These are phyloP conservation scores for Mesorhabditis sp. DNA, from an alignment of 2,888 invertebrate genomes.

Conservation along the genomic window DNA sequence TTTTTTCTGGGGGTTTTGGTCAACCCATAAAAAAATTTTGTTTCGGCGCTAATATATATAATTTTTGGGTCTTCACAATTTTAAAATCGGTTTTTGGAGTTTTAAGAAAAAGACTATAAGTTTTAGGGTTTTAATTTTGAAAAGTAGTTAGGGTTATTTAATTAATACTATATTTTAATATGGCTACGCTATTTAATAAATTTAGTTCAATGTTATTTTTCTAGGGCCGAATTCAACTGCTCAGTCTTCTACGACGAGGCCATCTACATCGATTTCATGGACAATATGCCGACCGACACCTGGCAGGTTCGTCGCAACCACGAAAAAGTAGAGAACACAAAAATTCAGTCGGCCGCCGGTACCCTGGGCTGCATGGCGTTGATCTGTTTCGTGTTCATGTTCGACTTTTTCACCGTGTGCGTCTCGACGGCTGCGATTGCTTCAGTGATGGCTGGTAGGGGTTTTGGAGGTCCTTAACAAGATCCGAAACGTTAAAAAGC, in stretches of 20 bases:
- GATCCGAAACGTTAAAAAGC: not conserved
- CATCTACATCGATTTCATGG: constrained; percentile 53
- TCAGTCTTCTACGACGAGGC: constrained; percentile 53
- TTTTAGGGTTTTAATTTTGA: too few relatives aligned
- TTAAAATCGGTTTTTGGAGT: too few relatives aligned
- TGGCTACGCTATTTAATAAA: not conserved
- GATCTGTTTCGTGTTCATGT: constrained; percentile 48
- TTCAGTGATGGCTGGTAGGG: constrained; percentile 22
- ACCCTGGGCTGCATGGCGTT: constrained; percentile 48
- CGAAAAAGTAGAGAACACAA: not conserved
- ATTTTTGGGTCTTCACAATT: too few relatives aligned
- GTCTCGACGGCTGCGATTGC: constrained; percentile 33
- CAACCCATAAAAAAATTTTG: too few relatives aligned
- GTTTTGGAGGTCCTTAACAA: not conserved
- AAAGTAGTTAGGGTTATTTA: too few relatives aligned
- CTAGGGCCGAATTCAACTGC: constrained; percentile 39
- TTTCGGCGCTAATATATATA: too few relatives aligned
- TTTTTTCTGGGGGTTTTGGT: too few relatives aligned
- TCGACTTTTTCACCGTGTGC: constrained; percentile 39
- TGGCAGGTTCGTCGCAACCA: constrained; percentile 37
- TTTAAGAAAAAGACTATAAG: too few relatives aligned
- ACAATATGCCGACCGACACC: constrained; percentile 56
- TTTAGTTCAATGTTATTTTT: constrained; percentile 1
- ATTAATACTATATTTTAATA: too few relatives aligned
- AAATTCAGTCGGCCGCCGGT: constrained; percentile 32